Evolutionary conservation across 2,797 vertebrate genomes (phyloP), one percentile per base, ranked within the genome.

Genomic region (Karalla daura): DNA sequence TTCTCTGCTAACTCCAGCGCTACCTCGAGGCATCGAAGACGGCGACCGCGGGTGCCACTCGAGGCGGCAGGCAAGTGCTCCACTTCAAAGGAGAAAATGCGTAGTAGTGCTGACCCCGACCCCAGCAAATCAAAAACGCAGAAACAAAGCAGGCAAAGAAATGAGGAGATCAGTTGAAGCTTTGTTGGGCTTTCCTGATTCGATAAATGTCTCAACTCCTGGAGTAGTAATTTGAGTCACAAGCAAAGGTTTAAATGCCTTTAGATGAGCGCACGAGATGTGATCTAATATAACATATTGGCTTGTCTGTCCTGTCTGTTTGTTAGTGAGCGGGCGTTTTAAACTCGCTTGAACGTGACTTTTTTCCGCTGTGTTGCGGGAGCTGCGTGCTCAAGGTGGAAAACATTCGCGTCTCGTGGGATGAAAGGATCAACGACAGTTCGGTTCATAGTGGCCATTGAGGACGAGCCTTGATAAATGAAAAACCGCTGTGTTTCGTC

Each of bases 1-100:
- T 63, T 65, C 56, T 62, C 7, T 52, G 36, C 30, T 75, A 62
- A 80, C 80, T 76, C 80, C 55, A 46, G 66, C 54, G 44, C 46
- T 36, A 63, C 70, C 37, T 41, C 9, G 37, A 72, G 45, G 60
- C 62, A 81, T 82, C 73, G 88, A 85, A 83, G 73, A 76, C n/a
- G 35, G 59, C 33, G 27, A 74, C 63, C 60, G 53, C 54, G 75
- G 54, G 56, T 49, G 60, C 18, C 74, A 52, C 39, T 84, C 60
- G 69, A 45, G 70, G 43, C 54, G 33, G 51, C 39, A 24, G 37
- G 47, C 30, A 61, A 74, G 49, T 51, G 36, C 50, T 78, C 33
- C 36, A 50, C 73, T 78, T 86, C 71, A 88, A 86, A 78, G 52
- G 59, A 59, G 59, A 63, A 69, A 67, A 78, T 36, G 47, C 24